phyloP scores from a whole-genome alignment of 30 jellyfish, hydroid and myxozoan genomes.

The Aurelia sp. region DNA sequence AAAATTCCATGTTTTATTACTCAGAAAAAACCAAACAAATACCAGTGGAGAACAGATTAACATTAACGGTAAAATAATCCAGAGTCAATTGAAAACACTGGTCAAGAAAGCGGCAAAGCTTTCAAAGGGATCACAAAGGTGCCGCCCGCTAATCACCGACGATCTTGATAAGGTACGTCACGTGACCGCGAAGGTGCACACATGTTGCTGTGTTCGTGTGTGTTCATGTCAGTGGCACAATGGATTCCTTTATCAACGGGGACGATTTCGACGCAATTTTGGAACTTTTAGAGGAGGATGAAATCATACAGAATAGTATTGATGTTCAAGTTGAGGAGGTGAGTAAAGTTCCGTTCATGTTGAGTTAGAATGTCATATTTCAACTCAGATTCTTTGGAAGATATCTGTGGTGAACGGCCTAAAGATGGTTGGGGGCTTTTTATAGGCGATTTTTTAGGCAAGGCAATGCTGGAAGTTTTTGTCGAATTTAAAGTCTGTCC shows the following conservation, averaged over 20 bases:
- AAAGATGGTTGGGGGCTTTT: background rate
- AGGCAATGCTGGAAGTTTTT: background rate
- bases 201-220: too few species aligned
- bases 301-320: conserved; percentile 16
- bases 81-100: too few species aligned
- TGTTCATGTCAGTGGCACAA: too few species aligned
- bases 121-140: conserved; percentile 19
- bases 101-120: background rate
- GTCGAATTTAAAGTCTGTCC: background rate
- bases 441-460: background rate
- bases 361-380: background rate
- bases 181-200: background rate
- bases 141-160: conserved; percentile 14
- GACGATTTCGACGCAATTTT: conserved; percentile 40
- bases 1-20: too few species aligned
- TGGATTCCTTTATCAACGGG: conserved; percentile 17
- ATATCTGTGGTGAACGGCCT: background rate
- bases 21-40: too few species aligned
- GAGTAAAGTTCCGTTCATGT: conserved; percentile 29
- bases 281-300: conserved; percentile 50
- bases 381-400: background rate
- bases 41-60: too few species aligned
- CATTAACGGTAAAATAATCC: too few species aligned
- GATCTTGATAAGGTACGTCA: conserved; percentile 7
- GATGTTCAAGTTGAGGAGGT: conserved; percentile 44